These are phyloP conservation scores for Gymnoscopelus braueri DNA, from an alignment of 2,797 vertebrate genomes.

Conservation along the genomic window DNA sequence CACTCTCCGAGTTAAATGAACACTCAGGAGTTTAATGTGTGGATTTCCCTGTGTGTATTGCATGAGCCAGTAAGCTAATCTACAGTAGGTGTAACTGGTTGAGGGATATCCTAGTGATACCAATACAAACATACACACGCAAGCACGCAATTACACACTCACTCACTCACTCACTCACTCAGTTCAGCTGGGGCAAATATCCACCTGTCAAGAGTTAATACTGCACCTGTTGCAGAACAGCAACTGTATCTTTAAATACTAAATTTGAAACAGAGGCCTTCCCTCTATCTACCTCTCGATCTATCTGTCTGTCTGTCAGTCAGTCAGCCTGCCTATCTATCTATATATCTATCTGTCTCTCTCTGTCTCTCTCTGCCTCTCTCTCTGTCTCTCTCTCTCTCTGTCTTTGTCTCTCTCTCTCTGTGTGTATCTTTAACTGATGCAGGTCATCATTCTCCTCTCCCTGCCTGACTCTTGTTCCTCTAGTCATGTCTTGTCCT, in stretches of 20 bases:
- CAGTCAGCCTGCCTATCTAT: slow-evolving; percentile 5
- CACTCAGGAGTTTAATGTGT: too few species aligned
- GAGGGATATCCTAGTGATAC: slow-evolving; percentile 42
- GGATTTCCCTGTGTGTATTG: slow-evolving; percentile 43
- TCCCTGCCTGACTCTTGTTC: too few species aligned
- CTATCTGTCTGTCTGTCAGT: neutral
- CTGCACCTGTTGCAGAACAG: slow-evolving; percentile 40
- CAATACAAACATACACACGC: slow-evolving; percentile 6
- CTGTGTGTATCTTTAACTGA: slow-evolving; percentile 43
- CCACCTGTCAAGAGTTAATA: slow-evolving; percentile 23
- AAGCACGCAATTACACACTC: neutral
- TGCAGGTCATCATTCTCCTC: too few species aligned
- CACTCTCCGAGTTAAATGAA: too few species aligned
- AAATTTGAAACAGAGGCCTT: slow-evolving; percentile 11
- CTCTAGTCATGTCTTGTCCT: too few species aligned
- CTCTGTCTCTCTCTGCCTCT: slow-evolving; percentile 26
- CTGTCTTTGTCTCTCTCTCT: slow-evolving; percentile 18
- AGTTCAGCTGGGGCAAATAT: slow-evolving; percentile 11
- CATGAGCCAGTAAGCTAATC: slow-evolving; percentile 38
- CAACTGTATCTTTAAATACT: slow-evolving; percentile 37
- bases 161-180: neutral
- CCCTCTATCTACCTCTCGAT: slow-evolving; percentile 16
- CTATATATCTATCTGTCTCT: slow-evolving; percentile 33
- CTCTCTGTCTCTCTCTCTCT: slow-evolving; percentile 28
- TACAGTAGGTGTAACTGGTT: slow-evolving; percentile 1